phyloP scores from a whole-genome alignment of 2,888 invertebrate genomes.

The Sturmia bella region DNA sequence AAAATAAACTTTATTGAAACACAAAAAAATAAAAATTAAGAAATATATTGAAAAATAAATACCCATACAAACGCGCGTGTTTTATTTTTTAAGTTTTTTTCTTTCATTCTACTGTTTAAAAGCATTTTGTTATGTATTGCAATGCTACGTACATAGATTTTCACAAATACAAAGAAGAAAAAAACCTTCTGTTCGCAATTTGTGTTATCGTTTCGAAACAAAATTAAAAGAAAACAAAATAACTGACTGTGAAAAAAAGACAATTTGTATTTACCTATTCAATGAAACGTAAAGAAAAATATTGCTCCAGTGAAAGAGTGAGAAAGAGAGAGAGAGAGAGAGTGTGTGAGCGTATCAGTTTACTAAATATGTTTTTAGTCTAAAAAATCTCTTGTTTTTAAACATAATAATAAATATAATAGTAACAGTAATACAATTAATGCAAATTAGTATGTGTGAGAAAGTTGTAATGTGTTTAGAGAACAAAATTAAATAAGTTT shows the following conservation, averaged over 20 bases:
- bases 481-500: conserved; percentile 39
- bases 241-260: conserved; percentile 36
- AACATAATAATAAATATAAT: conserved; percentile 14
- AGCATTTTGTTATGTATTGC: conserved; percentile 42
- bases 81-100: conserved; percentile 62
- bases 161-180: conserved; percentile 17
- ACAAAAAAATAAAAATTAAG: conserved; percentile 21
- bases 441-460: conserved; percentile 18
- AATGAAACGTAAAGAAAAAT: conserved; percentile 7
- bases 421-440: conserved; percentile 31
- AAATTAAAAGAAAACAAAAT: conserved; percentile 8
- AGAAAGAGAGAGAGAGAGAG: conserved; percentile 30
- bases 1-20: conserved; percentile 15
- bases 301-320: not conserved
- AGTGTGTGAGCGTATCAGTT: conserved; percentile 16
- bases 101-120: conserved; percentile 44
- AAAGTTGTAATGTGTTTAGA: not conserved
- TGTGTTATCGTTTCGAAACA: conserved; percentile 43
- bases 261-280: conserved; percentile 5
- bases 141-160: conserved; percentile 9
- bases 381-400: conserved; percentile 28
- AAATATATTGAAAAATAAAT: conserved; percentile 46
- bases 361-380: not conserved
- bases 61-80: conserved; percentile 59
- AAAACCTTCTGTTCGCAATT: conserved; percentile 28